phyloP scores from a whole-genome alignment of 2,797 vertebrate species.

The Sternotherus odoratus region DNA sequence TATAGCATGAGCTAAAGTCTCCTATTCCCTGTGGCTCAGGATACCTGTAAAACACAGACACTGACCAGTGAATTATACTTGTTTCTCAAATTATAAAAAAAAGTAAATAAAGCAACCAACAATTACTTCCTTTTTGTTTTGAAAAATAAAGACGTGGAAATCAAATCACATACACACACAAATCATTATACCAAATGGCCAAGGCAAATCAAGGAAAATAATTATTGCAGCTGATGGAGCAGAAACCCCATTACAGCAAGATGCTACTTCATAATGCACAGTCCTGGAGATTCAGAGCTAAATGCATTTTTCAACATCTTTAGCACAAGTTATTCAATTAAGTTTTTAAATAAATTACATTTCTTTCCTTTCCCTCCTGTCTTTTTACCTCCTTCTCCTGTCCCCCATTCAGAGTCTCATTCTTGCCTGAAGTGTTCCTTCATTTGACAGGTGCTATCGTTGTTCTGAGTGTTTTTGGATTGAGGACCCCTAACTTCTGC shows the following conservation, averaged over 20 bases:
- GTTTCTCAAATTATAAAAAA: not conserved
- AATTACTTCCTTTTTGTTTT: not conserved
- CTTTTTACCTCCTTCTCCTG: not conserved
- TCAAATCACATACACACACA: slow-evolving; percentile 11
- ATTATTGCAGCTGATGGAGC: slow-evolving; percentile 82
- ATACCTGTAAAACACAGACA: accelerated
- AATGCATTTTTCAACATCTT: slow-evolving; percentile 80
- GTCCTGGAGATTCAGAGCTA: slow-evolving; percentile 68
- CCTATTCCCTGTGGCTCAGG: not conserved
- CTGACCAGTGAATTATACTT: accelerated
- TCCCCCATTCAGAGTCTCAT: not conserved
- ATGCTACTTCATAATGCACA: slow-evolving; percentile 71
- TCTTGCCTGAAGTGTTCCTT: not conserved
- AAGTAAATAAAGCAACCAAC: not conserved
- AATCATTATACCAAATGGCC: slow-evolving; percentile 75
- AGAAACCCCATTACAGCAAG: slow-evolving; percentile 82
- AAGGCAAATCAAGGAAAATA: slow-evolving; percentile 82
- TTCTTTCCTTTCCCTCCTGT: slow-evolving; percentile 35
- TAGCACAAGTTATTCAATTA: slow-evolving; percentile 81
- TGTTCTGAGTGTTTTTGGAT: not conserved
- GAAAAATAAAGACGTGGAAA: not conserved
- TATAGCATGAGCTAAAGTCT: not conserved
- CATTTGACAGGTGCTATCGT: not conserved
- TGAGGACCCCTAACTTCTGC: not conserved
- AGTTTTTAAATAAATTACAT: slow-evolving; percentile 76